Conservation (phyloP, 1,140 invertebrate genomes). For the Bathynomus jamesi region DNA sequence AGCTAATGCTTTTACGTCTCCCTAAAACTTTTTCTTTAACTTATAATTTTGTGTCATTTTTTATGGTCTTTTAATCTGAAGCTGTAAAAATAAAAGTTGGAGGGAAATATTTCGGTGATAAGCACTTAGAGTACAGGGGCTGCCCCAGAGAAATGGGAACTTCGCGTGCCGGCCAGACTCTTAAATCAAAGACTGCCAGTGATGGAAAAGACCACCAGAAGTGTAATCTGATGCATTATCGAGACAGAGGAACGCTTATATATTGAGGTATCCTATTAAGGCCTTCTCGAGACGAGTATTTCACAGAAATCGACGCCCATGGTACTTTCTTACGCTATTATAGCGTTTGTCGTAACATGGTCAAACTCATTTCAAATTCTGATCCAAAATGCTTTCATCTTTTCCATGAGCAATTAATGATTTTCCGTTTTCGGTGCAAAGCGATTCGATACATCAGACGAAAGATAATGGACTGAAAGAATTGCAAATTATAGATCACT, state of each 20-base stretch:
- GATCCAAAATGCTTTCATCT: no score
- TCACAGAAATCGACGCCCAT: no score
- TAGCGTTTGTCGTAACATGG: no score
- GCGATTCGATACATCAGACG: neutral
- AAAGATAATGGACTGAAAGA: neutral
- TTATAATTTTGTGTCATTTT: neutral
- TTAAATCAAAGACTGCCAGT: neutral
- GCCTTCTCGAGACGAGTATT: neutral
- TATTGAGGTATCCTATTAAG: neutral
- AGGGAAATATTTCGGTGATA: neutral
- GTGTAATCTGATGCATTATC: neutral
- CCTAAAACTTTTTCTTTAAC: neutral
- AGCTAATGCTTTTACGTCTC: no score
- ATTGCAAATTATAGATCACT: neutral
- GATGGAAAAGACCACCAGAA: neutral
- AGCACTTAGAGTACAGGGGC: neutral
- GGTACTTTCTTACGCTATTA: neutral
- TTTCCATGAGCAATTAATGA: no score
- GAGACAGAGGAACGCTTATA: neutral
- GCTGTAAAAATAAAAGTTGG: neutral
- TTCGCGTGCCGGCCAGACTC: neutral
- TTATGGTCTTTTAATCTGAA: neutral
- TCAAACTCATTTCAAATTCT: no score
- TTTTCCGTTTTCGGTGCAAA: no score
- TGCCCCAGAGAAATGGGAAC: neutral